Evolutionary conservation across 1,140 invertebrate species (phyloP).

Genomic region (Solenopsis fugax): DNA sequence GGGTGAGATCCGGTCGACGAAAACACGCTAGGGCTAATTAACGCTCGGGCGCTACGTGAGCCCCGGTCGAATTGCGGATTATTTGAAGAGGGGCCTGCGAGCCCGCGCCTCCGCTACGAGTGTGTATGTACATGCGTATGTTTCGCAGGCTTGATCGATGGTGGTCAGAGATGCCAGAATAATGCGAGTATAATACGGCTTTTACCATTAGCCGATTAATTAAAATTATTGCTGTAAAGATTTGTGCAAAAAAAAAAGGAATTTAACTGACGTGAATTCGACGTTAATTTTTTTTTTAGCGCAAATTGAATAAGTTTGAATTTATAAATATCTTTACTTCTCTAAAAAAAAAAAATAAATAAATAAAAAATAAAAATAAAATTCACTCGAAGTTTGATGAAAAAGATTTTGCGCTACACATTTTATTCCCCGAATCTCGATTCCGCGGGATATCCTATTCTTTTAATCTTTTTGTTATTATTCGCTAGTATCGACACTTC

Average conservation of each 20-base stretch:
- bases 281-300: background rate
- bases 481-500: background rate
- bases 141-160: background rate
- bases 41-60: conserved; percentile 68
- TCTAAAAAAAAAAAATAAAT: background rate
- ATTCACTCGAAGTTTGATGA: background rate
- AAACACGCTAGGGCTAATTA: conserved; percentile 77
- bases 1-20: conserved; percentile 38
- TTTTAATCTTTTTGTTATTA: conserved; percentile 14
- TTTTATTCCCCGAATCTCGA: background rate
- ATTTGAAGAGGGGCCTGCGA: conserved; percentile 33
- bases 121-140: too few relatives aligned
- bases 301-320: conserved; percentile 1
- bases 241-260: background rate
- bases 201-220: background rate
- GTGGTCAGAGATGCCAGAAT: background rate
- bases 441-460: background rate
- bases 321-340: background rate
- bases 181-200: background rate
- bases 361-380: conserved; percentile 25
- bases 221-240: background rate
- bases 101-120: background rate
- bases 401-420: background rate
- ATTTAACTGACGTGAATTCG: background rate
- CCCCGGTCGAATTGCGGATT: conserved; percentile 67